Evolutionary conservation across 2,888 invertebrate species (phyloP).

Genomic region (Tyria jacobaeae): DNA sequence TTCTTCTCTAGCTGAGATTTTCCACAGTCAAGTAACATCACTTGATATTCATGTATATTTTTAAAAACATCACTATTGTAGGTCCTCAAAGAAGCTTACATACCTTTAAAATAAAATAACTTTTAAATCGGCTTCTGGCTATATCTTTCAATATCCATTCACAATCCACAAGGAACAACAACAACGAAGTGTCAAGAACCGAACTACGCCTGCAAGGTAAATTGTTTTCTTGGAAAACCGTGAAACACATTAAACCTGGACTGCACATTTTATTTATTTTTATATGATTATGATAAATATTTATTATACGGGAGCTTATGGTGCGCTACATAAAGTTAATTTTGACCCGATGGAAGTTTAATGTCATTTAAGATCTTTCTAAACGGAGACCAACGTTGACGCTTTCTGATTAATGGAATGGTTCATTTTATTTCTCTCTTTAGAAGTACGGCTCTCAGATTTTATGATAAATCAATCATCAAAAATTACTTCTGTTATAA

Average conservation of each 20-base stretch:
- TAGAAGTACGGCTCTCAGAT: neutral
- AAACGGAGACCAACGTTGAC: slow-evolving; percentile 13
- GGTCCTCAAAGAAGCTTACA: no score
- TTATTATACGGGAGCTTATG: slow-evolving; percentile 12
- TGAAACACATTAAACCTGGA: slow-evolving; percentile 8
- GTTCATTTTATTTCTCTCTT: slow-evolving; percentile 2
- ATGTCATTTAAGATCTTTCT: slow-evolving; percentile 2
- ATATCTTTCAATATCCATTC: neutral
- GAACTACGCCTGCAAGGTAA: slow-evolving; percentile 38
- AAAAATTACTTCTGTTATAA: no score
- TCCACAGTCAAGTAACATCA: no score
- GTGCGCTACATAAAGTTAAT: neutral
- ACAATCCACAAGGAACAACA: slow-evolving; percentile 10
- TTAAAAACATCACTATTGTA: no score
- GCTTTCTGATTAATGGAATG: slow-evolving; percentile 9
- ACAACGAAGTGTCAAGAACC: slow-evolving; percentile 32
- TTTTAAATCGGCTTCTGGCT: slow-evolving; percentile 26
- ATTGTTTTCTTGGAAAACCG: slow-evolving; percentile 27
- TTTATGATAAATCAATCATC: neutral
- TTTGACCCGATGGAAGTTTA: neutral
- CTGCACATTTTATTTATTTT: slow-evolving; percentile 29
- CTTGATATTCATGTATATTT: no score
- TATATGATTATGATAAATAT: neutral
- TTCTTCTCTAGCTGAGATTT: no score
- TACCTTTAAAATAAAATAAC: neutral